Base-by-base conservation (phyloP, 2,888 invertebrate species). In the Diarsia dahlii region DNA sequence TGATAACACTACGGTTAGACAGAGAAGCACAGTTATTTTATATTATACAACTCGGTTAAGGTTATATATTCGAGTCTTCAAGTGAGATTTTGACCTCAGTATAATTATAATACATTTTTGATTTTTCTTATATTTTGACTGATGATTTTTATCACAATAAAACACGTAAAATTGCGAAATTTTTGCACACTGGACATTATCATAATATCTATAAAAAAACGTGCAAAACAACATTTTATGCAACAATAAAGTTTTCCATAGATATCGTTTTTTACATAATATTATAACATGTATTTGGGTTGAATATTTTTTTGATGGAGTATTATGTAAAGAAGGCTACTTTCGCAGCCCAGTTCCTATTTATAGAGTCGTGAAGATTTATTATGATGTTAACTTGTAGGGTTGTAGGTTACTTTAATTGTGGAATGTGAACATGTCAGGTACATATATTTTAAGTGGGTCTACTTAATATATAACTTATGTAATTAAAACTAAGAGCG, bases 291-390 rank as follows among this genome's bases (percentile, higher is more conserved):
- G 74, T 78, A 85, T 87, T 82, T 50, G 34, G 80, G 87, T 82
- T 71, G 56, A 60, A 74, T 76, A 74, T 62, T 66, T 74, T 52
- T 67, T 62, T 71, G 62, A 67, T 58, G 56, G 0, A 28, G 28
- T 74, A 56, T 85, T 86, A 85, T 39, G 65, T 77, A 85, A 87
- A 52, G 39, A 74, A 28, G 50, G 66, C 81, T 23, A 80, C 74
- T 84, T 82, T 82, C 80, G 58, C 45, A 74, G 63, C 73, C 85
- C 23, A 67, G 71, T 76, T 82, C 66, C 52, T 45, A 56, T 28
- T 18, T 34, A n/a, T 65, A 60, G 64, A 66, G 62, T 58, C 64
- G 56, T 62, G 39, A 76, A 69, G 69, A 70, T 65, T 63, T 77
- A 75, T 60, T 66, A 71, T 82, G 64, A 71, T 82, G 64, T 63